A percentile compares a stretch with the other conserved stretches of the same genome.
These are phyloP conservation scores for Calephelis nemesis DNA, from an alignment of 1,140 invertebrate species.

Conservation along the genomic window DNA sequence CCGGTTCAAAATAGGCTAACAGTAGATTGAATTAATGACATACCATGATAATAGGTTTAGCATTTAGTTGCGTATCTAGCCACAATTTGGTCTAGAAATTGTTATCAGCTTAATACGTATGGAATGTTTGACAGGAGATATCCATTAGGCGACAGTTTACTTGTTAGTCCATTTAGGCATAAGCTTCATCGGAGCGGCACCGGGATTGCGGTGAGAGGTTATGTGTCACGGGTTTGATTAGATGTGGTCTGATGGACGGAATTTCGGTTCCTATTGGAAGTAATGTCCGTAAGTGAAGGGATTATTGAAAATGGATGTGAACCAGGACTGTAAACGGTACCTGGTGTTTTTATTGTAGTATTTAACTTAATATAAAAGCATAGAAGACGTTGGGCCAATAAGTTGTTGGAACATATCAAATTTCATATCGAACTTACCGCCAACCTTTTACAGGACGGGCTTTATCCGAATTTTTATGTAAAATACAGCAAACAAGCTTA, in stretches of 20 bases:
- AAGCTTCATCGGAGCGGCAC: neutral
- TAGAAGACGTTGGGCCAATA: too few relatives aligned
- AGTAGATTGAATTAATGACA: too few relatives aligned
- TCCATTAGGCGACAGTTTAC: neutral
- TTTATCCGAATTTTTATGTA: too few relatives aligned
- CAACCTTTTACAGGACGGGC: too few relatives aligned
- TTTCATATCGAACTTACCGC: too few relatives aligned
- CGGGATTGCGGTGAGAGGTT: neutral
- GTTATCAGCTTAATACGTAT: neutral
- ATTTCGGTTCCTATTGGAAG: neutral
- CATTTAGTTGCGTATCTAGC: too few relatives aligned
- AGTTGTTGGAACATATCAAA: too few relatives aligned
- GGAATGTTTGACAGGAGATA: neutral
- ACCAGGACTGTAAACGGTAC: neutral
- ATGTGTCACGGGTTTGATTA: constrained; percentile 4
- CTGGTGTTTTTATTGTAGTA: too few relatives aligned
- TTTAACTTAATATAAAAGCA: too few relatives aligned
- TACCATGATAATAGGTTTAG: too few relatives aligned
- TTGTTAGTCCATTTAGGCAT: constrained; percentile 3
- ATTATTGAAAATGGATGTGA: neutral
- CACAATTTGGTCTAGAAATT: neutral
- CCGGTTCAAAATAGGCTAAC: too few relatives aligned
- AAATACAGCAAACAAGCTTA: too few relatives aligned
- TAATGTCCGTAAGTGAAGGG: neutral
- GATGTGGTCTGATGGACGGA: neutral